Evolutionary conservation across 2,113 vertebrate species (phyloP), one percentile per base, ranked within the genome.

Genomic region (Meriones unguiculatus): DNA sequence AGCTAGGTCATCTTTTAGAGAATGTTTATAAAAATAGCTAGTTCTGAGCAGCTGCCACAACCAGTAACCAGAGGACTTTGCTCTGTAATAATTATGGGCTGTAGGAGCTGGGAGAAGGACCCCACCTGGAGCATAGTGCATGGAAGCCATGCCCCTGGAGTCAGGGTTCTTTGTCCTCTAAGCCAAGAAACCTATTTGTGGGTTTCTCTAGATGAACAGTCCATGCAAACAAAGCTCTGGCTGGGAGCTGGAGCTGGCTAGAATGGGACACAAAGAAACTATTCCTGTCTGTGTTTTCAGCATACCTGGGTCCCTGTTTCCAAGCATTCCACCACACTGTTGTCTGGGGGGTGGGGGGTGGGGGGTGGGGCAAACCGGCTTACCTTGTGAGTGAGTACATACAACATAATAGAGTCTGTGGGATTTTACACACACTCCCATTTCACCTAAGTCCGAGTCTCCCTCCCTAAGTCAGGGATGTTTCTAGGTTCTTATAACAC

Each of bases 251-350:
- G 32, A 73, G 22, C 72, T 4, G 65, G 38, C 54, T 18, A 57
- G 46, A 78, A 24, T 9, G 18, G 73, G 25, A 57, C n/a, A 10
- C n/a, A 22, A 2, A 35, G 35, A 62, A 28, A 14, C 73, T 15
- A 3, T 41, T 13, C 8, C 20, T 1, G 6, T 20, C 3, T 76
- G 28, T 18, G 86, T 1, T 11, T 25, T 64, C 24, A 12, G 18
- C 5, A 7, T 5, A 3, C 32, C 32, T 22, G 35, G 52, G 35
- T 10, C 28, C 35, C 18, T 13, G 32, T 17, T 24, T 13, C 5
- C 7, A 4, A 0, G 7, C 8, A 54, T 1, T 1, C 3, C 11
- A 0, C 0, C 22, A 30, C 14, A 3, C 25, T 11, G 30, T 69
- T 30, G 1, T 7, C 6, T 38, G 82, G 64, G 46, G 2, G 46